Base-by-base conservation (phyloP, 2,797 vertebrate genomes). In the Esox masquinongy region DNA sequence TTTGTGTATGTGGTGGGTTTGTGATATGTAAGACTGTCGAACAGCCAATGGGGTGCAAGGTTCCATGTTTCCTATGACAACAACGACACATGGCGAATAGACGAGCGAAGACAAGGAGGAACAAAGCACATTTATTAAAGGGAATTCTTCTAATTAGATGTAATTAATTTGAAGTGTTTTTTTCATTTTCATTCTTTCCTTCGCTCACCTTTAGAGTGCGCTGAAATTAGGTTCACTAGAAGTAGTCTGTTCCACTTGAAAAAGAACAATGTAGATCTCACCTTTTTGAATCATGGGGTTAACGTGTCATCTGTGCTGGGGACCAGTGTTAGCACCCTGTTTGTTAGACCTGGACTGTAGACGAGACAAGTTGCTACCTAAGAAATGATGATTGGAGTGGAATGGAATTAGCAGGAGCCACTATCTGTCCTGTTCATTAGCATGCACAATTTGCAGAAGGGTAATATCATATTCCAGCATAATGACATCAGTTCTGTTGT, bases 71-170 rank as follows among this genome's bases (percentile, higher is more conserved):
- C 88, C 85, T 82, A 70, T 81, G 84, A 73, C 74, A 80, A 56
- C 61, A 67, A 78, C 84, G 87, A 56, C 85, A 77, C 81, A 79
- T 69, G 74, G 56, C 22, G 8, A 82, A 66, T 68, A 76, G 79
- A 83, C 76, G 79, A 90, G 64, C 77, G 75, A 72, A 80, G 77
- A 76, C 83, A 77, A 72, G 43, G 74, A 81, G 80, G 74, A 89
- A 87, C 82, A 78, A 83, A 83, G 86, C 86, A 86, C 88, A 77
- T 88, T 90, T 86, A 86, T 84, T 82, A 90, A 94, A 92, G 90
- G 92, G 91, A 94, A 90, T 85, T 89, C 73, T 80, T 91, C 77
- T 85, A 85, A n/a, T 86, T 88, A 84, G 71, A 87, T 78, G 74
- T 87, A 86, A 88, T 86, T 85, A 77, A 74, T 86, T 80, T 90